Base-by-base conservation (phyloP, 2,113 vertebrate species). In the Clupea harengus region DNA sequence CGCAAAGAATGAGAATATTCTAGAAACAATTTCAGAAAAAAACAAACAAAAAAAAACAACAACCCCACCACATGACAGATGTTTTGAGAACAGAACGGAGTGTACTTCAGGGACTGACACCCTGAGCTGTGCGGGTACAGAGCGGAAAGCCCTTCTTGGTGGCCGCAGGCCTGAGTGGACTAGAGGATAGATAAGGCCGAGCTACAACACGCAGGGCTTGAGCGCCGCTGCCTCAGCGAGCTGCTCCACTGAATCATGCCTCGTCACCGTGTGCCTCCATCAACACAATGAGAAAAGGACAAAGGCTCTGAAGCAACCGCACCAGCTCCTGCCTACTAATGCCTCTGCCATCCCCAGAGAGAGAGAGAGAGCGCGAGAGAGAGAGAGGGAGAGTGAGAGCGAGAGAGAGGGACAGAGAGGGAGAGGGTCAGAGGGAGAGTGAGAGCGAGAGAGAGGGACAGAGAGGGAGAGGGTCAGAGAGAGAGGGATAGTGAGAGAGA, bases 251-350 rank as follows among this genome's bases (percentile, higher is more conserved):
- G 28, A 15, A 4, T 39, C 7, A 75, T 15, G 72, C 72, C 25
- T 67, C 28, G 8, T 72, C 64, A 32, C 64, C 25, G 28, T 15
- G 15, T 32, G 28, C 72, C 72, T 75, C 72, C 0, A 72, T 72
- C 72, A 75, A 75, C 28, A 17, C 72, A 75, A 39, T 39, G 28
- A 75, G 13, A 75, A 75, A 75, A 72, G 64, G 72, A 75, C 72
- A 75, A 32, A 32, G 72, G 28, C 32, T 75, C 9, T 39, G 28
- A 11, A 15, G 13, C 25, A 75, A 57, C 54, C 10, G 3, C 25
- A 32, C 13, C 1, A 10, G 28, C 11, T 39, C 10, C 28, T 17
- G 25, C 28, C 25, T 78, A 78, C 72, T 78, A 78, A 78, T 78
- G 72, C 22, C 72, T 72, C 64, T 11, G n/a, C 64, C 67, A 32